Percentiles rank a stretch among this genome's conserved stretches.
These are phyloP conservation scores for Isurus oxyrinchus DNA, from an alignment of 2,113 vertebrate species.

Conservation along the genomic window DNA sequence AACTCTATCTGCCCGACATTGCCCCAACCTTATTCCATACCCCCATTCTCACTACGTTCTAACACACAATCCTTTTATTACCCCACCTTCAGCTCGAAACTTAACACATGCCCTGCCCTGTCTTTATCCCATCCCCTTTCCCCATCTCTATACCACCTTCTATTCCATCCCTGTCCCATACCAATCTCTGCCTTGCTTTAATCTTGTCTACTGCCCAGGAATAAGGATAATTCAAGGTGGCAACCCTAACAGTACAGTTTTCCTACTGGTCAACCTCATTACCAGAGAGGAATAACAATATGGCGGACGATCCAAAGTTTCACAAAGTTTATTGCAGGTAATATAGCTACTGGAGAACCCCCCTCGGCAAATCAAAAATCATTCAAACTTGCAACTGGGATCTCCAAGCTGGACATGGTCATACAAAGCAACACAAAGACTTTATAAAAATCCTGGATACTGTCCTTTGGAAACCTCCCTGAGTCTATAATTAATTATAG, in stretches of 20 bases:
- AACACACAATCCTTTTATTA: not conserved
- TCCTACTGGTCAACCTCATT: not conserved
- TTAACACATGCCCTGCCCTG: too few relatives aligned
- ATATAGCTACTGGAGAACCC: not conserved
- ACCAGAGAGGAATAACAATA: not conserved
- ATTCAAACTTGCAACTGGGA: not conserved
- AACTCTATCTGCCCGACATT: too few relatives aligned
- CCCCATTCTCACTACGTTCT: not conserved
- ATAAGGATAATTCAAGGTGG: not conserved
- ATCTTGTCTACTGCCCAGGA: not conserved
- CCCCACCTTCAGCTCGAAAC: too few relatives aligned
- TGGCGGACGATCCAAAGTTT: not conserved
- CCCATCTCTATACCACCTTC: not conserved
- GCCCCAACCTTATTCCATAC: not conserved
- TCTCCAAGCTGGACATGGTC: not conserved
- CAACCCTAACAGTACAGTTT: not conserved
- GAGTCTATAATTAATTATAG: conserved; percentile 50
- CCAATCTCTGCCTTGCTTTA: not conserved
- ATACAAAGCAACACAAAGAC: not conserved
- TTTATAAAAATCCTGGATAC: conserved; percentile 27
- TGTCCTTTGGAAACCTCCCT: conserved; percentile 50
- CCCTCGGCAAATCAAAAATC: not conserved
- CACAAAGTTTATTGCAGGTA: conserved; percentile 24
- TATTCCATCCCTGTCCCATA: not conserved
- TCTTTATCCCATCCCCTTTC: not conserved